Evolutionary conservation across 2,888 invertebrate genomes (phyloP).

Genomic region (Nemotelus nigrinus): DNA sequence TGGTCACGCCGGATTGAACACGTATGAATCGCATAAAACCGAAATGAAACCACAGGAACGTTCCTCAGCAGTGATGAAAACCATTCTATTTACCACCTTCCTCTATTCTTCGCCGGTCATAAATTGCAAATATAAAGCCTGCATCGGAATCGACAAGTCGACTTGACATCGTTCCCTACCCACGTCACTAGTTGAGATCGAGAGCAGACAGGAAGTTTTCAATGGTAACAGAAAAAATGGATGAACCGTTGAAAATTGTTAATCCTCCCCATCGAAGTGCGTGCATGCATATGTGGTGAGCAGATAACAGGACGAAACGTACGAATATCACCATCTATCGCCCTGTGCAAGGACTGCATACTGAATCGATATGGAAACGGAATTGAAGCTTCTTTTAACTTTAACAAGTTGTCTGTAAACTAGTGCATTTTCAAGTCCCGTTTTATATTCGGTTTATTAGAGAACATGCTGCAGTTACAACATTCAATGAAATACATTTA

Average conservation of each 20-base stretch:
- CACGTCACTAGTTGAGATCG: not conserved
- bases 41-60: not conserved
- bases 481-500: not conserved
- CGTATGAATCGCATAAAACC: constrained; percentile 8
- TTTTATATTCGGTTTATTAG: no score
- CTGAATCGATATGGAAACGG: no score
- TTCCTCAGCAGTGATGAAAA: constrained; percentile 1
- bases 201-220: not conserved
- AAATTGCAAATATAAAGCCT: constrained; percentile 10
- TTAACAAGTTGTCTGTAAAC: no score
- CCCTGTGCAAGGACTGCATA: no score
- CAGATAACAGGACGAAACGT: no score
- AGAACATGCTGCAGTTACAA: not conserved
- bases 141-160: not conserved
- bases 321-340: no score
- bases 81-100: constrained; percentile 5
- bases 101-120: constrained; percentile 5
- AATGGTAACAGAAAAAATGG: not conserved
- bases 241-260: not conserved
- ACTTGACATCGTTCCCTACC: not conserved
- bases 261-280: not conserved
- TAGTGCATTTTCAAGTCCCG: no score
- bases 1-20: constrained; percentile 27
- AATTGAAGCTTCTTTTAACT: no score
- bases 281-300: not conserved